Evolutionary conservation across 2,888 invertebrate species (phyloP).

Genomic region (Plebejus melissa): DNA sequence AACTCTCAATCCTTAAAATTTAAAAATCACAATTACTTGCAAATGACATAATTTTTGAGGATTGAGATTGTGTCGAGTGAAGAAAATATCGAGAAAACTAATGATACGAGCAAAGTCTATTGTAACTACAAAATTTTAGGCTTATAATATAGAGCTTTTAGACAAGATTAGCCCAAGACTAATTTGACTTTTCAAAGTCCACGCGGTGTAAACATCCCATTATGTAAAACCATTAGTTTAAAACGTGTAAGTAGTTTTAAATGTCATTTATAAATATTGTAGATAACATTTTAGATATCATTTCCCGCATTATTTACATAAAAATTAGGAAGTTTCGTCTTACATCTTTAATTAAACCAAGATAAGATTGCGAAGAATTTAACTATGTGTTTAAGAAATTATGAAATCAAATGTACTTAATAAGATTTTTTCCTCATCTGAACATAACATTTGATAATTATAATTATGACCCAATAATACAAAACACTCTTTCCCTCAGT

Average conservation of each 20-base stretch:
- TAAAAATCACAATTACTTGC: too few relatives aligned
- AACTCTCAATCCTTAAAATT: too few relatives aligned
- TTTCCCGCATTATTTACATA: slow-evolving; percentile 15
- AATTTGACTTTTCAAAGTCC: not conserved
- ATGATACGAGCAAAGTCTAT: too few relatives aligned
- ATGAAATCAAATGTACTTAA: not conserved
- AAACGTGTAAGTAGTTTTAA: not conserved
- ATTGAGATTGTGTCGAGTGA: too few relatives aligned
- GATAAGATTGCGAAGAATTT: slow-evolving; percentile 35
- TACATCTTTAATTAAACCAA: slow-evolving; percentile 34
- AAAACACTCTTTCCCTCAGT: too few relatives aligned
- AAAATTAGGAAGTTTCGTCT: slow-evolving; percentile 31
- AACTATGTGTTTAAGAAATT: not conserved
- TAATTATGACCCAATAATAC: too few relatives aligned
- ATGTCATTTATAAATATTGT: slow-evolving; percentile 27
- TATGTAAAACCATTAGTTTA: not conserved
- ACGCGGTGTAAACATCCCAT: not conserved
- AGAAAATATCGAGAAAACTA: too few relatives aligned
- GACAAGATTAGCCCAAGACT: too few relatives aligned
- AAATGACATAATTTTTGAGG: too few relatives aligned
- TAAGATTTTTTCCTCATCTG: not conserved
- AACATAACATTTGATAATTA: not conserved
- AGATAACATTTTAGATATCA: slow-evolving; percentile 2
- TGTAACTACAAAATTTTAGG: too few relatives aligned
- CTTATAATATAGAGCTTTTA: too few relatives aligned